Base-by-base conservation (phyloP, 2,113 vertebrate species). In the Corythornis madagascariensis region DNA sequence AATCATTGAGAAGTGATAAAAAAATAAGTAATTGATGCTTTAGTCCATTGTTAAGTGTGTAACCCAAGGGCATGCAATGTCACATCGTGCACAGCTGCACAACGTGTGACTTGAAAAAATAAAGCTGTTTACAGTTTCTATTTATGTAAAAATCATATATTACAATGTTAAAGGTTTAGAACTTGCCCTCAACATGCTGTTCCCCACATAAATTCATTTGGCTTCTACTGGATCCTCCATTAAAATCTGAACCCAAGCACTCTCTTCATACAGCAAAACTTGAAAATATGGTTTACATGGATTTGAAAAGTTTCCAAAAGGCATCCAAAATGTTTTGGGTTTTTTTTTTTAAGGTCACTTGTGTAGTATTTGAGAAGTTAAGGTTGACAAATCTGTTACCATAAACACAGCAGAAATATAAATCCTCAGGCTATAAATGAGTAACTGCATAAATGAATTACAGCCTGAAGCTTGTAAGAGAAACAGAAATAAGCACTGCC, bases 1-100 rank as follows among this genome's bases (percentile, higher is more conserved):
- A 80, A 71, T 75, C 57, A 31, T 59, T 76, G 53, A 75, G 67
- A 29, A 78, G 7, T 42, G 29, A 20, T 43, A 88, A 69, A 47
- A 67, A 88, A 82, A 67, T 43, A 80, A 93, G 77, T 65, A 83
- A 89, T n/a, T 74, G 19, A 93, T 43, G 20, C 16, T 80, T 90
- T 83, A 63, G 33, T 78, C 40, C 31, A 75, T 42, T 63, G 69
- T 75, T 78, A 50, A 52, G 29, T 56, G 55, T 11, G 15, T 63
- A 76, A 87, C 21, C 24, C 29, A 90, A 91, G n/a, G 42, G 16
- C 64, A 73, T 29, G 42, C 11, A 6, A 47, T 85, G 45, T 55
- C 45, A 52, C 6, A 77, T 31, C 29, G 48, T 19, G 6, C 38
- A 56, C 25, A 22, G 63, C 52, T 81, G 42, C 52, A 74, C 1